Conservation (phyloP, 2,888 invertebrate genomes). For the Dicycla oo region DNA sequence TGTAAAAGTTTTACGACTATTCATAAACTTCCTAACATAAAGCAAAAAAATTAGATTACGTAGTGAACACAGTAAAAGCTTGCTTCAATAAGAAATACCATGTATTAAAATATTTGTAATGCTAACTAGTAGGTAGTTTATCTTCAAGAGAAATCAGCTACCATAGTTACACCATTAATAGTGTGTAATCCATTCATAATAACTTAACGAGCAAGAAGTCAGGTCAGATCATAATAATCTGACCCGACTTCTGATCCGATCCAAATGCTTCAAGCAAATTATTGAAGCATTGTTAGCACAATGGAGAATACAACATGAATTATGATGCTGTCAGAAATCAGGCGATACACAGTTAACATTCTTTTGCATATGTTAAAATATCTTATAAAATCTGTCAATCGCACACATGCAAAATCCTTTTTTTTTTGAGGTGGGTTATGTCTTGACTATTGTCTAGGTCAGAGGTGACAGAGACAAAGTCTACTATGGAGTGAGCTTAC, state of each 20-base stretch:
- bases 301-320: slow-evolving; percentile 18
- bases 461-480: no score
- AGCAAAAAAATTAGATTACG: neutral
- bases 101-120: slow-evolving; percentile 21
- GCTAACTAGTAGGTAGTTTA: slow-evolving; percentile 11
- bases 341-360: neutral
- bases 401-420: neutral
- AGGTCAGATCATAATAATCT: slow-evolving; percentile 44
- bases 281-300: slow-evolving; percentile 21
- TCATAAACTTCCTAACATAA: neutral
- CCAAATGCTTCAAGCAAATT: slow-evolving; percentile 26
- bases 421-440: no score
- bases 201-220: slow-evolving; percentile 36
- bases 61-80: neutral
- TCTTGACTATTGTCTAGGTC: no score
- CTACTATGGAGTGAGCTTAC: no score
- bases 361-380: neutral
- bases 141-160: slow-evolving; percentile 45
- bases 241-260: slow-evolving; percentile 47
- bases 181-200: slow-evolving; percentile 45
- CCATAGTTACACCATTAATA: slow-evolving; percentile 41
- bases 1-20: slow-evolving; percentile 3
- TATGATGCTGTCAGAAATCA: slow-evolving; percentile 5
- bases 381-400: neutral
- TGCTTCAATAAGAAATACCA: neutral